phyloP scores from a whole-genome alignment of 2,797 vertebrate genomes.

The Enteromius fasciolatus region DNA sequence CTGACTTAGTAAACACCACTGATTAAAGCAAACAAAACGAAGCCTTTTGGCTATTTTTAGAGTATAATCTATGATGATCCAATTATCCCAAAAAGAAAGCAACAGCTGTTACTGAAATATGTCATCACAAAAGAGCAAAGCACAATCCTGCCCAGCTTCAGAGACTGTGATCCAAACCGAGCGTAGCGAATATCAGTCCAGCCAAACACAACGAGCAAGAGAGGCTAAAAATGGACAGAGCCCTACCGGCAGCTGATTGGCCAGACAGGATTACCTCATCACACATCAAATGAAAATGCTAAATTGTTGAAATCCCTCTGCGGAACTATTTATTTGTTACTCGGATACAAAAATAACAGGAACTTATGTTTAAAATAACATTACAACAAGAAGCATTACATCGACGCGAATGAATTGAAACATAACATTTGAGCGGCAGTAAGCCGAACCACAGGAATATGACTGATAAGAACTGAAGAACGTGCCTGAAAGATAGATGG shows the following conservation, averaged over 20 bases:
- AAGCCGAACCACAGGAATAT: not conserved
- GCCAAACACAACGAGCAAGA: constrained; percentile 10
- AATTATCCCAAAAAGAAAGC: constrained; percentile 6
- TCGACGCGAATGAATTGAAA: not conserved
- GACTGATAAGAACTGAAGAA: not conserved
- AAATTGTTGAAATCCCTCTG: not conserved
- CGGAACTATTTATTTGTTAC: not conserved
- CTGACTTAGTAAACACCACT: not conserved
- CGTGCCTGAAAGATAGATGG: not conserved
- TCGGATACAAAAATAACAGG: not conserved
- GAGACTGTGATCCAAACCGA: constrained; percentile 22
- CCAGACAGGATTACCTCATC: constrained; percentile 36
- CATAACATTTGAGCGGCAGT: not conserved
- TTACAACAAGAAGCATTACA: not conserved
- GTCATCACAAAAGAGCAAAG: not conserved
- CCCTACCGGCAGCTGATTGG: constrained; percentile 40
- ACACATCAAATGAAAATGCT: not conserved
- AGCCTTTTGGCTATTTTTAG: constrained; percentile 11
- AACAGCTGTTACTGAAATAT: constrained; percentile 33
- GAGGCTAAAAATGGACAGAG: constrained; percentile 52
- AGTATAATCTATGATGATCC: constrained; percentile 11
- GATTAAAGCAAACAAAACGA: not conserved
- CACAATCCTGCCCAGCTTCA: not conserved
- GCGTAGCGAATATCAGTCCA: not conserved
- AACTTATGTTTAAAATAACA: not conserved